phyloP scores from a whole-genome alignment of 2,888 invertebrate species.

The Dicroscelio sp. region DNA sequence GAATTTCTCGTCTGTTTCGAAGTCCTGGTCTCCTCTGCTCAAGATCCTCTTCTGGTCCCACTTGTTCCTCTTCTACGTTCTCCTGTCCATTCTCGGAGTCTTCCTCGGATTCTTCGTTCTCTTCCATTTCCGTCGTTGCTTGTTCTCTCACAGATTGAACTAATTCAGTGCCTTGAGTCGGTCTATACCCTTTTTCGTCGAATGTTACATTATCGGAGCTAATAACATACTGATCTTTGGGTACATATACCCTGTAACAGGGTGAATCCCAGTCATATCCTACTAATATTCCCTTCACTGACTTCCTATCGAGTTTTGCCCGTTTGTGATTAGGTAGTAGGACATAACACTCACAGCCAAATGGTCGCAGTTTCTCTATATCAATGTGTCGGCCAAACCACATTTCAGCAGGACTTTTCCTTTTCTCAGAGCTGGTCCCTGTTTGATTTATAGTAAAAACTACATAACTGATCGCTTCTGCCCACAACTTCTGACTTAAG shows the following conservation, averaged over 20 bases:
- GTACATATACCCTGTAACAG: slow-evolving; percentile 76
- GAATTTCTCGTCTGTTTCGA: not conserved
- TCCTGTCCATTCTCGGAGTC: not conserved
- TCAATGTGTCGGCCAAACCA: not conserved
- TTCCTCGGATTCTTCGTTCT: slow-evolving; percentile 35
- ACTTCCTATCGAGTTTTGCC: slow-evolving; percentile 68
- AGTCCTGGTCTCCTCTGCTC: not conserved
- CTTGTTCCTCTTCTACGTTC: not conserved
- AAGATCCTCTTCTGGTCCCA: not conserved
- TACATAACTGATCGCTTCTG: not conserved
- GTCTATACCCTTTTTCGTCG: slow-evolving; percentile 19
- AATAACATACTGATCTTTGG: slow-evolving; percentile 72
- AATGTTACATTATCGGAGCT: slow-evolving; percentile 81
- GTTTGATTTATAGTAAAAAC: not conserved
- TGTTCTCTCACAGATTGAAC: not conserved
- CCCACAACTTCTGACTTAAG: not conserved
- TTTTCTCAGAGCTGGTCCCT: not conserved
- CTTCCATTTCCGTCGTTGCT: not conserved
- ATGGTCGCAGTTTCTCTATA: not conserved
- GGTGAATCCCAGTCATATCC: slow-evolving; percentile 84
- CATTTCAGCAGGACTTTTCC: not conserved
- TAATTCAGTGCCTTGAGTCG: not conserved
- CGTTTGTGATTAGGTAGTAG: not conserved
- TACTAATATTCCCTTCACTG: slow-evolving; percentile 12
- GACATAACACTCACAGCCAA: not conserved